These are phyloP conservation scores for Microcebus tavaratra DNA, from an alignment of 2,113 vertebrate genomes.

Conservation along the genomic window DNA sequence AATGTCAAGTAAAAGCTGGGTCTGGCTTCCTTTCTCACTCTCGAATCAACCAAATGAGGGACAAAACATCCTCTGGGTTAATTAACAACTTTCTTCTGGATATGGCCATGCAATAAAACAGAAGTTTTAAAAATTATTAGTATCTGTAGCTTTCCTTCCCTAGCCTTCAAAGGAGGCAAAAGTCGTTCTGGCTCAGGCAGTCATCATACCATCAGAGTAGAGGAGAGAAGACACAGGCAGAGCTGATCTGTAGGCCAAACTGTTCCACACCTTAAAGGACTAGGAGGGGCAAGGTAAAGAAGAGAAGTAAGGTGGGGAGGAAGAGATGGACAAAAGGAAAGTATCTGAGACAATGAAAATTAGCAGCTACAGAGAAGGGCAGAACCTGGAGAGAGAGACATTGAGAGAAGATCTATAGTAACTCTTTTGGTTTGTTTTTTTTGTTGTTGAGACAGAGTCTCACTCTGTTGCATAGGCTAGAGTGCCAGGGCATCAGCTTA, in stretches of 20 bases:
- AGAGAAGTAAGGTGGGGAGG: not conserved
- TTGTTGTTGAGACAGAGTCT: too few relatives aligned
- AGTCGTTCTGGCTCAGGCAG: not conserved
- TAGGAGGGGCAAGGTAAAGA: not conserved
- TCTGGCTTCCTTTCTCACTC: not conserved
- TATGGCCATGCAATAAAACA: not conserved
- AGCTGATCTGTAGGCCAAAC: not conserved
- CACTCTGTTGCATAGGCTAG: too few relatives aligned
- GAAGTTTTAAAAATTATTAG: constrained; percentile 3
- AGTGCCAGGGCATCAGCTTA: too few relatives aligned
- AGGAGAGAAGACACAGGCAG: not conserved
- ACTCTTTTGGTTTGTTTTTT: too few relatives aligned
- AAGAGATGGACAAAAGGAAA: not conserved
- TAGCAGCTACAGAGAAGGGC: not conserved
- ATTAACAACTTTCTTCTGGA: not conserved
- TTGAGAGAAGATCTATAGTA: not conserved
- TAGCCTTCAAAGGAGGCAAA: not conserved
- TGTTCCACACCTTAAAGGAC: not conserved
- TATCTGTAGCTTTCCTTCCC: not conserved
- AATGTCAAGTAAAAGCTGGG: not conserved
- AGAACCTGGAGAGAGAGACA: not conserved
- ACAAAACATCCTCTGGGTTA: not conserved
- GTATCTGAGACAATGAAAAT: not conserved
- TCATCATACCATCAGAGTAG: not conserved
- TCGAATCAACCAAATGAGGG: not conserved